phyloP scores from a whole-genome alignment of 2,888 invertebrate genomes.

The Ophioninae sp. region DNA sequence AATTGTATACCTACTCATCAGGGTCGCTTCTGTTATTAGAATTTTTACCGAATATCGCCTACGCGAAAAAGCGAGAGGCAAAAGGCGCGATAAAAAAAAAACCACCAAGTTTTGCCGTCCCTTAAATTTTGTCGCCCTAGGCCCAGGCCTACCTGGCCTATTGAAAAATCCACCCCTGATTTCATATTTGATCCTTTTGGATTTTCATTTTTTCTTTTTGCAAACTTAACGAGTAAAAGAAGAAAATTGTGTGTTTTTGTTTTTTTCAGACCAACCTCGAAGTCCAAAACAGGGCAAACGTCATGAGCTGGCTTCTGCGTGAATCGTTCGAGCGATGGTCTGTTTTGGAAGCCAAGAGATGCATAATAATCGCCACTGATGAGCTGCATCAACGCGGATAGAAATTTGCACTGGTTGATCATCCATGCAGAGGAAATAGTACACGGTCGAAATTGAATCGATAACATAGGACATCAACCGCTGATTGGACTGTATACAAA shows the following conservation, averaged over 20 bases:
- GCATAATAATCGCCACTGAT: constrained; percentile 19
- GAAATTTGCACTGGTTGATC: constrained; percentile 16
- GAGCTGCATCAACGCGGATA: constrained; percentile 13
- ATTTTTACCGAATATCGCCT: no score
- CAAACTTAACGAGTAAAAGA: neutral
- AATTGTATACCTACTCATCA: no score
- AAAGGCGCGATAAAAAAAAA: no score
- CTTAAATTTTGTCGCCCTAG: no score
- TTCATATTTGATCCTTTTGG: neutral
- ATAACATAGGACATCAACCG: constrained; percentile 25
- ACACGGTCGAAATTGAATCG: neutral
- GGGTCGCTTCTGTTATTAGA: no score
- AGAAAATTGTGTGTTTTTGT: neutral
- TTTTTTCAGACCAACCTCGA: neutral
- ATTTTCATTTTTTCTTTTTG: neutral
- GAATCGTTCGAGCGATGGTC: neutral
- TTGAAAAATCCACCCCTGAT: no score
- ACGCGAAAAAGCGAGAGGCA: no score
- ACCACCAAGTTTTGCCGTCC: no score
- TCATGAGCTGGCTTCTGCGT: constrained; percentile 12
- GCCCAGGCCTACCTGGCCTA: no score
- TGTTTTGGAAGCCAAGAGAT: constrained; percentile 1
- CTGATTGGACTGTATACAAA: neutral
- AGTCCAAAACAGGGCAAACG: neutral
- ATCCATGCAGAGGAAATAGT: constrained; percentile 2